Base-by-base conservation (phyloP, 2,113 vertebrate species). In the Globicephala melas region DNA sequence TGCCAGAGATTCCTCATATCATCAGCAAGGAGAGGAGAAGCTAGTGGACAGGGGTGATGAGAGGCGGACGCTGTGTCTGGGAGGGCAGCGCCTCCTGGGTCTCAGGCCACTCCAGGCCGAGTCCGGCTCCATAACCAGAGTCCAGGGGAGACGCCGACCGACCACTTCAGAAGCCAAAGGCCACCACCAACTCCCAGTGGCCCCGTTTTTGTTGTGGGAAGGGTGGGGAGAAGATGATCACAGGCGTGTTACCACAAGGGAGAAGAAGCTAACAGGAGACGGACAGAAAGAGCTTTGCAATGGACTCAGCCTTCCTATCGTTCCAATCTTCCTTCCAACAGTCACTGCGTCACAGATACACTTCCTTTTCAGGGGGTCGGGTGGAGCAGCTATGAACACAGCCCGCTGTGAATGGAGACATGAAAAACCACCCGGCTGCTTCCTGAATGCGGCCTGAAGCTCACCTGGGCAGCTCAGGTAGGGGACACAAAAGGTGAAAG, bases 1-100 rank as follows among this genome's bases (percentile, higher is more conserved):
- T 96, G 98, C 98, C 98, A 98, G 98, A 98, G 97, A 97, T 98
- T 98, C 97, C 97, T 98, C 97, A 98, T 96, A 97, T 97, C 97
- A 98, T 97, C 97, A 97, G 97, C 97, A 97, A 97, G 98, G 98
- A 96, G 94, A 98, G 97, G 96, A 98, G 98, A 87, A 98, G 98
- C 88, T 71, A 71, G 17, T n/a, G 7, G 96, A 96, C 97, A 67
- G 47, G 47, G 67, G 94, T 91, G 65, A 92, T 97, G 96, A 97
- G 94, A 85, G 95, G 95, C 26, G 55, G 91, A 96, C 74, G 94
- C 90, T 97, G 96, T 41, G 88, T 89, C 96, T 95, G 91, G 98
- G 97, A 97, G 97, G 84, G 90, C 89, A 88, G 97, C 83, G 60
- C 97, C 97, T 98, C 97, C 94, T 77, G 97, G 96, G 97, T 97